Evolutionary conservation across 2,888 invertebrate species (phyloP).

Genomic region (Calephelis perditalis): DNA sequence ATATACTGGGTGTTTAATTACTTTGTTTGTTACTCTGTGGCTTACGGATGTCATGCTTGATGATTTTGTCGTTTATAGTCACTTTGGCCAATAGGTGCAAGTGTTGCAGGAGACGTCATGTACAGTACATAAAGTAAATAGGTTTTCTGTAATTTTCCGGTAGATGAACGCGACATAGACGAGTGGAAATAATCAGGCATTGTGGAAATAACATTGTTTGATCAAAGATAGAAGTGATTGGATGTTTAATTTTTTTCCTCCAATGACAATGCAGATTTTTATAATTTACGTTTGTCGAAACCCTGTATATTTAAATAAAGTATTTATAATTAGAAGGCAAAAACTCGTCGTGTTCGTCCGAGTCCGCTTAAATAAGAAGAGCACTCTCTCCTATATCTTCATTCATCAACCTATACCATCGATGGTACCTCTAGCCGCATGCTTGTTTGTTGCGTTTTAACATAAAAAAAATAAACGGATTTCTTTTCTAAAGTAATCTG

Average conservation of each 20-base stretch:
- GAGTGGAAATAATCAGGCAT: slow-evolving; percentile 50
- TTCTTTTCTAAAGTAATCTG: no score
- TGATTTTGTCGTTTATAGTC: slow-evolving; percentile 54
- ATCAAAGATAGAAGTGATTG: slow-evolving; percentile 28
- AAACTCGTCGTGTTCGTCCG: no score
- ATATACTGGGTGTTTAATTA: slow-evolving; percentile 23
- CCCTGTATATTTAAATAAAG: background rate
- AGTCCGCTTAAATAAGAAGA: no score
- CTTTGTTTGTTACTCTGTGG: slow-evolving; percentile 27
- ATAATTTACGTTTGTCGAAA: background rate
- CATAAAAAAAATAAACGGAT: no score
- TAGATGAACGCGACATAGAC: slow-evolving; percentile 59
- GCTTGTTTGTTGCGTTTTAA: no score
- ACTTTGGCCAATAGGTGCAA: slow-evolving; percentile 35
- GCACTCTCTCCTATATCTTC: no score
- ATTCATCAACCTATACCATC: no score
- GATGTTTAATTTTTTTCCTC: slow-evolving; percentile 22
- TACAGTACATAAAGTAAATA: slow-evolving; percentile 37
- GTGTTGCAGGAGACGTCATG: slow-evolving; percentile 35
- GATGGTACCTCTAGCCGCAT: no score
- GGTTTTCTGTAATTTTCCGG: slow-evolving; percentile 66
- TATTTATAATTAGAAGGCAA: no score
- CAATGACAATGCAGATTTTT: slow-evolving; percentile 26
- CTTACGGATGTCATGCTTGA: slow-evolving; percentile 41
- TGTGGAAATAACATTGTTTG: slow-evolving; percentile 36